phyloP scores from a whole-genome alignment of 2,888 invertebrate species.

The Drosophila lacicola region DNA sequence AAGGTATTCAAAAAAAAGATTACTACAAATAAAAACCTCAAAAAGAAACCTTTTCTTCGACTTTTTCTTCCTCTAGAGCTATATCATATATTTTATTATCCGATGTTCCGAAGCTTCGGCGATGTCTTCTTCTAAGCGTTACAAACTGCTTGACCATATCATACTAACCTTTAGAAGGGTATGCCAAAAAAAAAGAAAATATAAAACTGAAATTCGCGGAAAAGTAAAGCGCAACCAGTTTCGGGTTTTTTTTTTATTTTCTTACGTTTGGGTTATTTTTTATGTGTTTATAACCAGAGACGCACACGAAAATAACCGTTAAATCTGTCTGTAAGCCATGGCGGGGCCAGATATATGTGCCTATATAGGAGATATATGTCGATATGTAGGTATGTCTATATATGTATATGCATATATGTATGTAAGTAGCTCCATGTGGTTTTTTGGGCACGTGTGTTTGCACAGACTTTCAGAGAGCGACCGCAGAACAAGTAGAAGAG shows the following conservation, averaged over 20 bases:
- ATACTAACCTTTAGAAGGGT: too few relatives aligned
- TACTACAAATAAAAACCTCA: too few relatives aligned
- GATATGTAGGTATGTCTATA: too few relatives aligned
- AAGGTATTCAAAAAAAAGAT: too few relatives aligned
- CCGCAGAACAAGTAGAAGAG: constrained; percentile 7
- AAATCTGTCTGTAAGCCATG: constrained; percentile 42
- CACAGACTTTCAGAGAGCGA: constrained; percentile 31
- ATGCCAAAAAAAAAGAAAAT: constrained; percentile 23
- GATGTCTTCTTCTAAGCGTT: too few relatives aligned
- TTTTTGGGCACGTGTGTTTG: constrained; percentile 58
- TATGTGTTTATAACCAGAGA: constrained; percentile 29
- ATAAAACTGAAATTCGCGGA: constrained; percentile 49
- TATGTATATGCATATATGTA: neutral
- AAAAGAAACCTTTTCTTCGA: too few relatives aligned
- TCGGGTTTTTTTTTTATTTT: constrained; percentile 27
- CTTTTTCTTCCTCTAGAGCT: too few relatives aligned
- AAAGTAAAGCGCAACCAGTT: constrained; percentile 61
- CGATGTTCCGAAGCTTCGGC: too few relatives aligned
- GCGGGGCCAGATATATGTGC: constrained; percentile 16
- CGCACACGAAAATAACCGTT: constrained; percentile 55
- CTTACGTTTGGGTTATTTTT: constrained; percentile 20
- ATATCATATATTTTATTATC: too few relatives aligned
- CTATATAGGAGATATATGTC: neutral
- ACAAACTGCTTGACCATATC: too few relatives aligned
- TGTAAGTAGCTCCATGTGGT: constrained; percentile 4